Evolutionary conservation across 2,797 vertebrate genomes (phyloP).

Genomic region (Caiman crocodilus): DNA sequence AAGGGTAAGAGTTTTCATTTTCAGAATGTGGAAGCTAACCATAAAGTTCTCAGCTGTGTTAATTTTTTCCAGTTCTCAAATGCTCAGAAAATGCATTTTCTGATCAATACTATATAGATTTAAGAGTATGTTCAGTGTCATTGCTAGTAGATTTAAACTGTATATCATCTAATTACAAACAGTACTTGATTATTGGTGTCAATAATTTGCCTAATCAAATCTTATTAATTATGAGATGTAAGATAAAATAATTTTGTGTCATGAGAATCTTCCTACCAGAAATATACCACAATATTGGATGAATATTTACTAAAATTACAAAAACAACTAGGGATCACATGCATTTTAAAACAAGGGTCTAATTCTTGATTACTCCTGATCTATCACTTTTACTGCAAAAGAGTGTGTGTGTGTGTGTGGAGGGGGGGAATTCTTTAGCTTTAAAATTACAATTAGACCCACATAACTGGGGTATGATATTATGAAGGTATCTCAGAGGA

Average conservation of each 20-base stretch:
- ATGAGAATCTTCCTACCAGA: neutral
- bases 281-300: neutral
- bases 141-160: neutral
- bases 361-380: neutral
- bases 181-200: neutral
- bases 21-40: neutral
- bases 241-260: neutral
- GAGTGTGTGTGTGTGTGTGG: neutral
- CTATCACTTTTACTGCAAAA: neutral
- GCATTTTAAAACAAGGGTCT: neutral
- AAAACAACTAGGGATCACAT: neutral
- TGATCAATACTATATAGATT: slow-evolving; percentile 16
- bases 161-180: neutral
- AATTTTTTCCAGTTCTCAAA: neutral
- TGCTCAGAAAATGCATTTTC: neutral
- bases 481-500: neutral
- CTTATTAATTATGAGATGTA: neutral
- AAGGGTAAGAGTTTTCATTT: neutral
- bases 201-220: neutral
- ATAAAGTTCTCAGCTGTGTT: rapidly evolving
- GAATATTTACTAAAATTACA: neutral
- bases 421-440: neutral
- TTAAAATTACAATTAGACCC: neutral
- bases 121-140: neutral
- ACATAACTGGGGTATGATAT: neutral